Percentiles rank a stretch among this genome's conserved stretches.
These are phyloP conservation scores for Thinocorus orbignyianus DNA, from an alignment of 2,113 vertebrate genomes.

Conservation along the genomic window DNA sequence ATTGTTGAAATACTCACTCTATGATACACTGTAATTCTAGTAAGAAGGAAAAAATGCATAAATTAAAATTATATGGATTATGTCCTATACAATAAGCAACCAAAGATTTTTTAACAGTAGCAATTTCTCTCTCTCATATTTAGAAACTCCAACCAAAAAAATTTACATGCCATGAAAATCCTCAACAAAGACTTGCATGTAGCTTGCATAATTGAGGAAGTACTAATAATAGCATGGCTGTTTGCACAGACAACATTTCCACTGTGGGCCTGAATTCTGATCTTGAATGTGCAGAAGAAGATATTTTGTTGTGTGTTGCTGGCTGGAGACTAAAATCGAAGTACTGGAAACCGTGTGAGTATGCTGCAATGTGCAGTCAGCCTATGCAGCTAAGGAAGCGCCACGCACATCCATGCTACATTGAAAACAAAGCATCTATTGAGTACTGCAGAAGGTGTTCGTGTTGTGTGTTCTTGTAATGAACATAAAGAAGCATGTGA, in stretches of 20 bases:
- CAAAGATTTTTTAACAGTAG: neutral
- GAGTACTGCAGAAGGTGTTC: neutral
- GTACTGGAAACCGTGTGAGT: neutral
- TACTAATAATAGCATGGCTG: constrained; percentile 44
- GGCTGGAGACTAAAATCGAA: neutral
- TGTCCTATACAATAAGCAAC: neutral
- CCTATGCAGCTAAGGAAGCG: neutral
- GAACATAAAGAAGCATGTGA: neutral
- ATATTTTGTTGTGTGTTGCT: neutral
- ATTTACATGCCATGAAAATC: constrained; percentile 68
- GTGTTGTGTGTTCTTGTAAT: neutral
- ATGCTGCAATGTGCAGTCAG: neutral
- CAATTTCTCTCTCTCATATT: neutral
- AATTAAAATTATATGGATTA: constrained; percentile 65
- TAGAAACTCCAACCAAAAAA: constrained; percentile 39
- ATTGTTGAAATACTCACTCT: neutral
- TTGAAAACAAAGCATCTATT: neutral
- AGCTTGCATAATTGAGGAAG: constrained; percentile 65
- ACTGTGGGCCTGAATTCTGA: constrained; percentile 40
- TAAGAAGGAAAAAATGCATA: constrained; percentile 60
- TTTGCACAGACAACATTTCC: constrained; percentile 63
- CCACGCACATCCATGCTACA: neutral
- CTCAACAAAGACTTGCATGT: constrained; percentile 48
- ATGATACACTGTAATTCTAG: neutral
- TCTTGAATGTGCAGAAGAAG: constrained; percentile 33